Evolutionary conservation across 53 echinoderm and acorn worm genomes (phyloP), one percentile per base, ranked within the genome.

Genomic region (Mesocentrotus franciscanus): DNA sequence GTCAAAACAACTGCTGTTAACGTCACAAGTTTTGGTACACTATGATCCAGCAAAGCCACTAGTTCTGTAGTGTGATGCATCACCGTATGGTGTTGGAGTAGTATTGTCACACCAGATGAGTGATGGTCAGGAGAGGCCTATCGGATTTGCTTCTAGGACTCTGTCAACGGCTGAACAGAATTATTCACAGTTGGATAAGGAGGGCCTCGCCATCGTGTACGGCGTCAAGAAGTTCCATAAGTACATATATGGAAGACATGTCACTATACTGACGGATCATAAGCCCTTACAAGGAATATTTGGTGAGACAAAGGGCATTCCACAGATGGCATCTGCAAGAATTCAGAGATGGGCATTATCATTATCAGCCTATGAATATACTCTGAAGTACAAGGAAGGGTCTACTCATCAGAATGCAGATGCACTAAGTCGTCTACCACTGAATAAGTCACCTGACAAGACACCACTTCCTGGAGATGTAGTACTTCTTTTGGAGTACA

Each of bases 171-270:
- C 96, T 85, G 90, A 95, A 89, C 14, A 92, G 34, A 35, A 29
- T 12, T 96, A 94, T 32, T 81, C 95, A 12, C 95, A 96, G 42
- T 56, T 96, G 32, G 96, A 96, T 66, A 95, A 94, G 36, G 94
- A 96, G 66, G 97, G 92, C 5, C 90, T 94, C 24, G 95, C 96
- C 20, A 68, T 97, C 16, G 93, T 96, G 10, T 95, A 61, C 58
- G 97, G 97, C 20, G 87, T 96, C 11, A 96, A 90, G 68, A 96
- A 96, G 71, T 96, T 97, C 55, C 95, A 96, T 39, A 96, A 96
- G 60, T 79, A 94, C 70, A 18, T 97, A 49, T 97, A 92, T 74
- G 96, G 95, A 56, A 55, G 95, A 29, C 56, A 85, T 2, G 90
- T 96, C 35, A n/a, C 32, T 12, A 95, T 96, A 32, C 56, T 71